These are phyloP conservation scores for Centrocercus urophasianus DNA, from an alignment of 2,113 vertebrate species.

Conservation along the genomic window DNA sequence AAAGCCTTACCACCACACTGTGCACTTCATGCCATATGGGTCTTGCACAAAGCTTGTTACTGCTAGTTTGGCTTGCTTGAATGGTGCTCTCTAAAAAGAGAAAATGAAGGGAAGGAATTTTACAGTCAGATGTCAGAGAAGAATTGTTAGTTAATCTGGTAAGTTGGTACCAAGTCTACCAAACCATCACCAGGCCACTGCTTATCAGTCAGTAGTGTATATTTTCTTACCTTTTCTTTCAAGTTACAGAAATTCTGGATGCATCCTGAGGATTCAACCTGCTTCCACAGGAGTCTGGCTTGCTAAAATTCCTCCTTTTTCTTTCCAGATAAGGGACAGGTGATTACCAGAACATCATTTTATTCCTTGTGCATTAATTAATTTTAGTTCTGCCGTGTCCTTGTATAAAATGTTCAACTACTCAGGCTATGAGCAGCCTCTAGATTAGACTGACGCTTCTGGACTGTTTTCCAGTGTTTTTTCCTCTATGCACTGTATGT, in stretches of 20 bases:
- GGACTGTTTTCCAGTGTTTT: rapidly evolving
- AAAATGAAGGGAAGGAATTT: not conserved
- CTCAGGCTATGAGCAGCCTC: not conserved
- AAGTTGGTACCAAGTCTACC: not conserved
- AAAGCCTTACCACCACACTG: not conserved
- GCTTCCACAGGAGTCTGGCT: not conserved
- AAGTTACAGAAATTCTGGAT: not conserved
- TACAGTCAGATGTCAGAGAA: not conserved
- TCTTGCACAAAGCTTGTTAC: not conserved
- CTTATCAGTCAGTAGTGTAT: not conserved
- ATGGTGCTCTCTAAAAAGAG: not conserved
- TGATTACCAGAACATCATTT: not conserved
- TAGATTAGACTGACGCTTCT: not conserved
- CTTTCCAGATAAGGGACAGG: not conserved
- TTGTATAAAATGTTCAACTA: not conserved
- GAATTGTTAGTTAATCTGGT: not conserved
- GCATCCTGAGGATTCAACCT: not conserved
- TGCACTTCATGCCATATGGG: not conserved
- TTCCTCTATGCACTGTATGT: not conserved
- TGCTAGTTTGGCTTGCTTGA: not conserved
- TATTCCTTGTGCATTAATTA: not conserved
- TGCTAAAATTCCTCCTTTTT: not conserved
- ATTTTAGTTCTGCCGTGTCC: not conserved
- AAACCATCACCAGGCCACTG: not conserved
- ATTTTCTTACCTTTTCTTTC: slow-evolving; percentile 1